Percentiles rank a stretch among this genome's conserved stretches.
phyloP scores from a whole-genome alignment of 2,113 vertebrate genomes.

The Cryptomyrus ogoouensis region DNA sequence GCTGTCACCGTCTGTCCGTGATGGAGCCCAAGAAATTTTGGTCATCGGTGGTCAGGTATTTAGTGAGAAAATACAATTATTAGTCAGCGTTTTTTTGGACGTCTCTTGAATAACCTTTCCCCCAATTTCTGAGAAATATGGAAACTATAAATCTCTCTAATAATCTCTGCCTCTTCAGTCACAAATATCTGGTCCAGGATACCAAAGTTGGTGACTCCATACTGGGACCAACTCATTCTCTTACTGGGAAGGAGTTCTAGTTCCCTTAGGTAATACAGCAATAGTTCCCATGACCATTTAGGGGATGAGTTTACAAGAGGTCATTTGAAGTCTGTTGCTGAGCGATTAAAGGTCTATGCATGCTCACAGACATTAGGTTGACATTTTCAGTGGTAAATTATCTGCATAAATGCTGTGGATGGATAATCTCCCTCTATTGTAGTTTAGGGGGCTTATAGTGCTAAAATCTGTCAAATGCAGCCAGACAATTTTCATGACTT shows the following conservation, averaged over 20 bases:
- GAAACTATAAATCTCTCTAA: not conserved
- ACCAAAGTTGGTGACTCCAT: not conserved
- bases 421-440: not conserved
- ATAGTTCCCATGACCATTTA: not conserved
- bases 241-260: conserved; percentile 51
- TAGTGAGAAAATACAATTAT: conserved; percentile 25
- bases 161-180: not conserved
- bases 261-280: conserved; percentile 48
- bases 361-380: conserved; percentile 1
- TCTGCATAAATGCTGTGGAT: not conserved
- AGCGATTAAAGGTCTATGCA: not conserved
- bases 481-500: conserved; percentile 1
- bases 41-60: not conserved
- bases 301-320: conserved; percentile 50
- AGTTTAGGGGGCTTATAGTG: not conserved
- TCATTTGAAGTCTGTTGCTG: not conserved
- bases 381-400: not conserved
- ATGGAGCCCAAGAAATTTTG: not conserved
- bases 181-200: not conserved
- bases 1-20: not conserved
- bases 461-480: conserved; percentile 4
- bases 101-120: not conserved
- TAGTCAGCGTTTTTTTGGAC: not conserved
- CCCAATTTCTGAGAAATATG: not conserved
- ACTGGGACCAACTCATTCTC: conserved; percentile 10